These are phyloP conservation scores for Tamias sibiricus DNA, from an alignment of 2,113 vertebrate species.

Conservation along the genomic window DNA sequence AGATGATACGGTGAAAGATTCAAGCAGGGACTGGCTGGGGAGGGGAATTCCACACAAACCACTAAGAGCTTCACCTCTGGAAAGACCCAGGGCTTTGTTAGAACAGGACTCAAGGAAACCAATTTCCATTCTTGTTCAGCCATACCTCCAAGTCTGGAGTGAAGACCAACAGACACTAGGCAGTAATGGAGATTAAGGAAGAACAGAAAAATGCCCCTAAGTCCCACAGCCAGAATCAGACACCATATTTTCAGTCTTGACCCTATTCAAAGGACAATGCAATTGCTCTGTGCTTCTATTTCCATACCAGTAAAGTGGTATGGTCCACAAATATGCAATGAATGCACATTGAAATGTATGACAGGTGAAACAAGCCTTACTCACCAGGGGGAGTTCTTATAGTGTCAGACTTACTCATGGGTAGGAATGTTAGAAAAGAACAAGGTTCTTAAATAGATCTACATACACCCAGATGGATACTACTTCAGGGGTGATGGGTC, in stretches of 20 bases:
- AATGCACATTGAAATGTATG: background rate
- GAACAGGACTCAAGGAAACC: background rate
- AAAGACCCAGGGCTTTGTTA: background rate
- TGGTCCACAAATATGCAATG: background rate
- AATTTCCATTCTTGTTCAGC: background rate
- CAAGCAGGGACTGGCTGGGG: background rate
- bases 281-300: background rate
- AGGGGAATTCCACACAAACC: background rate
- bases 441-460: background rate
- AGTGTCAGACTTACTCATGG: background rate
- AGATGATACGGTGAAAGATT: accelerated
- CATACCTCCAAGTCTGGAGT: background rate
- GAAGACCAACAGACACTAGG: background rate
- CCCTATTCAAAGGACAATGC: background rate
- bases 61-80: background rate
- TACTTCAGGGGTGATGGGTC: background rate
- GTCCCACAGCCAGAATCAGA: background rate
- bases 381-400: accelerated
- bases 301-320: background rate
- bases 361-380: background rate
- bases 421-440: too few relatives aligned
- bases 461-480: background rate
- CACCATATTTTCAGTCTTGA: background rate
- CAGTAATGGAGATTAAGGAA: background rate
- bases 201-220: background rate